These are phyloP conservation scores for Pantala flavescens DNA, from an alignment of 1,140 invertebrate species.

Conservation along the genomic window DNA sequence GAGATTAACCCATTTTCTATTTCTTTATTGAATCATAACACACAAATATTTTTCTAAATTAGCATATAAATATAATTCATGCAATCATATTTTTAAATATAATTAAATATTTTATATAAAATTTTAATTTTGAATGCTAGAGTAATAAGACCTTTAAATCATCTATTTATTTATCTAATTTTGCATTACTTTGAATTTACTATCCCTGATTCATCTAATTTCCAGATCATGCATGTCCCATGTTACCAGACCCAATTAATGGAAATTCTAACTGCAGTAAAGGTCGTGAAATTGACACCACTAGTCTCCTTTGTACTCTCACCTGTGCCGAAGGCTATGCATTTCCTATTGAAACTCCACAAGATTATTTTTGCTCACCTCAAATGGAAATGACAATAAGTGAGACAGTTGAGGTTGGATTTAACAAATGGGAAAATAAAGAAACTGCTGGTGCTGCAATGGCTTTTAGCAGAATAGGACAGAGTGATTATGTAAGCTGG, in stretches of 20 bases:
- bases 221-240: neutral
- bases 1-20: neutral
- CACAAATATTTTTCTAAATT: too few species aligned
- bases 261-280: slow-evolving; percentile 44
- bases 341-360: slow-evolving; percentile 33
- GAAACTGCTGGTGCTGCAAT: neutral
- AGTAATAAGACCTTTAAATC: too few species aligned
- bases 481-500: neutral
- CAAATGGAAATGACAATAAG: neutral
- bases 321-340: slow-evolving; percentile 50
- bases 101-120: too few species aligned
- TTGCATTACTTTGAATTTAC: too few species aligned
- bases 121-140: too few species aligned
- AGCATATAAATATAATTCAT: too few species aligned
- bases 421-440: too few species aligned
- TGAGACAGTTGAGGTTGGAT: neutral
- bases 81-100: too few species aligned
- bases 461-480: neutral
- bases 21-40: too few species aligned
- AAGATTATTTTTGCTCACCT: neutral
- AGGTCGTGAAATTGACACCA: slow-evolving; percentile 19
- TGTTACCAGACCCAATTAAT: slow-evolving; percentile 28
- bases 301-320: slow-evolving; percentile 43
- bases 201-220: neutral
- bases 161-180: too few species aligned